Conservation (phyloP, 2,888 invertebrate species). For the Helleia helle region DNA sequence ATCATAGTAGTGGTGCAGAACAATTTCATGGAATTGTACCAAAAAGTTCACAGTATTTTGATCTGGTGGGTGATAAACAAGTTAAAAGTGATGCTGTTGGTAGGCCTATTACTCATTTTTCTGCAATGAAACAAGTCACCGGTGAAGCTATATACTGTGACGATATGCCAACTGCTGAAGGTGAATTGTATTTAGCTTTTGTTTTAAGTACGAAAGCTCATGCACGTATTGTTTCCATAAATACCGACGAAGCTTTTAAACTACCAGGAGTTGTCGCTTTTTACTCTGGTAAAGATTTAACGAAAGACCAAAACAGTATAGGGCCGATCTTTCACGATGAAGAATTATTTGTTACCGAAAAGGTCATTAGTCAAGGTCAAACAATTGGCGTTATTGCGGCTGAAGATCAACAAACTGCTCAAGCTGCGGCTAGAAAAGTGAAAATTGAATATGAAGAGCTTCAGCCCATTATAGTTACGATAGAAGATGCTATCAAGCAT, state of each 20-base stretch:
- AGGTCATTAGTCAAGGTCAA: slow-evolving; percentile 87
- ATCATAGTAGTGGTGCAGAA: slow-evolving; percentile 70
- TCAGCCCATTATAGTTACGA: slow-evolving; percentile 85
- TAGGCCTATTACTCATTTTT: slow-evolving; percentile 84
- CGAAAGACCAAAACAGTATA: slow-evolving; percentile 76
- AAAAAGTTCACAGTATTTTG: slow-evolving; percentile 82
- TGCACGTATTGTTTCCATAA: slow-evolving; percentile 84
- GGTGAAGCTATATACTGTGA: slow-evolving; percentile 95
- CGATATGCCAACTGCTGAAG: slow-evolving; percentile 84
- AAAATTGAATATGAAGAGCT: slow-evolving; percentile 87
- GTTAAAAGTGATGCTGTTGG: slow-evolving; percentile 82
- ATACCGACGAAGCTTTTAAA: slow-evolving; percentile 81
- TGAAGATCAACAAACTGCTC: slow-evolving; percentile 83
- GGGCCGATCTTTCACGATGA: slow-evolving; percentile 88
- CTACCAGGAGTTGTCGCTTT: slow-evolving; percentile 88
- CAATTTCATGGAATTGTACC: slow-evolving; percentile 73
- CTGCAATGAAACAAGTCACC: slow-evolving; percentile 90
- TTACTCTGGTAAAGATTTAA: slow-evolving; percentile 84
- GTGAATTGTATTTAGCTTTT: slow-evolving; percentile 86
- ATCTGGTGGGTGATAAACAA: slow-evolving; percentile 67
- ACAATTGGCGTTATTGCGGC: slow-evolving; percentile 87
- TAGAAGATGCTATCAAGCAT: slow-evolving; percentile 89
- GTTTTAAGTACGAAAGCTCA: slow-evolving; percentile 88
- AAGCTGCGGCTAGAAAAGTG: slow-evolving; percentile 87
- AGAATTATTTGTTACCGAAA: slow-evolving; percentile 84